Evolutionary conservation across 2,797 vertebrate genomes (phyloP), one percentile per base, ranked within the genome.

Genomic region (Varecia variegata): DNA sequence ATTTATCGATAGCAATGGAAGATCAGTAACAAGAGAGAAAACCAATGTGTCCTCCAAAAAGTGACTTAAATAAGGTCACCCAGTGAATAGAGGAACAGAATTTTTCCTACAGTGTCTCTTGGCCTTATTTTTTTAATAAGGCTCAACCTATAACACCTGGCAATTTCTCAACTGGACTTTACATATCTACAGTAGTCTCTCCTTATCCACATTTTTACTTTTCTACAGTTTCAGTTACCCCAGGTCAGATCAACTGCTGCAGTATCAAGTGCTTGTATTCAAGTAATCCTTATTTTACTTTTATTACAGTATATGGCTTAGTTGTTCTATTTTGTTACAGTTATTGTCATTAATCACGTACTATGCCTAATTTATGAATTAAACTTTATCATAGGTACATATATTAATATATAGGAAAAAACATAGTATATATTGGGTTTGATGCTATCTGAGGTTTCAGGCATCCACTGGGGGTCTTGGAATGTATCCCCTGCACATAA

Each of bases 161-260:
- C 68, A 58, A 14, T 88, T 84, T 94, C 89, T 97, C 91, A 88
- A 27, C 68, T 90, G 79, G 45, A 54, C 45, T 58, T 80, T 65
- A 82, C 38, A 2, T 81, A 45, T 93, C 74, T 74, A 10, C 73
- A 54, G 35, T 54, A 38, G 13, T 54, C 50, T 14, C 18, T 20
- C 32, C 62, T 67, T 35, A 67, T n/a, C 17, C 62, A n/a, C 62
- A n/a, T 17, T 67, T 67, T 67, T 38, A 7, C 20, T 38, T 38
- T 68, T 21, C 20, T 20, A 68, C 14, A 21, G 18, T 12, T 38
- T 68, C 20, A 38, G 18, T 68, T 12, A 68, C 21, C 35, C 35
- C 5, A 38, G 67, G 67, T 68, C 67, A 38, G 35, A 23, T 68
- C 20, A 68, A 68, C 35, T 23, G 20, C 35, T 38, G 40, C 7